phyloP scores from a whole-genome alignment of 1,140 invertebrate genomes.

The Trialeurodes vaporariorum region DNA sequence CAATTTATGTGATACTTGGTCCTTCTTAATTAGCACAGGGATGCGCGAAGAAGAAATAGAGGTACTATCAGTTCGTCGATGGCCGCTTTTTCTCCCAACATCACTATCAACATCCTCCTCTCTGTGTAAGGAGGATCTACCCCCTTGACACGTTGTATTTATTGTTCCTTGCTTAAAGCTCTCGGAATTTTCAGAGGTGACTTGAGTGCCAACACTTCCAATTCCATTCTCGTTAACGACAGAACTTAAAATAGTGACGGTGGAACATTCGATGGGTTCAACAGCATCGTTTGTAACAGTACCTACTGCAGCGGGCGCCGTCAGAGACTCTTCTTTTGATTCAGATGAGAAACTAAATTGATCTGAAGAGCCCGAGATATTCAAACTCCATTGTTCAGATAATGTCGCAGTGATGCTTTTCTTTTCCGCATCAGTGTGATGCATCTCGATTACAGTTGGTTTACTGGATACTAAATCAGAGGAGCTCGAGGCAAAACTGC shows the following conservation, averaged over 20 bases:
- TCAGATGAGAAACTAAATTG: slow-evolving; percentile 26
- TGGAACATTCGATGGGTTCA: slow-evolving; percentile 28
- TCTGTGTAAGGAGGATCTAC: slow-evolving; percentile 26
- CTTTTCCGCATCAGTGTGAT: slow-evolving; percentile 31
- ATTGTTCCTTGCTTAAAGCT: background rate
- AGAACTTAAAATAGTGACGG: slow-evolving; percentile 43
- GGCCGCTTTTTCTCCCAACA: slow-evolving; percentile 34
- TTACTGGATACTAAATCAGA: slow-evolving; percentile 8
- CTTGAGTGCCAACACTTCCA: slow-evolving; percentile 41
- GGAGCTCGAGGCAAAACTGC: slow-evolving; percentile 36
- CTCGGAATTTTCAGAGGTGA: slow-evolving; percentile 36
- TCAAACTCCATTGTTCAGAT: slow-evolving; percentile 39
- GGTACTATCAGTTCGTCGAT: slow-evolving; percentile 43
- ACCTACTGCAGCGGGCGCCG: slow-evolving; percentile 23
- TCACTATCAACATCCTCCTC: slow-evolving; percentile 13
- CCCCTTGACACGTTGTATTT: slow-evolving; percentile 24
- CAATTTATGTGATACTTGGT: background rate
- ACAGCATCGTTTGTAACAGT: slow-evolving; percentile 30
- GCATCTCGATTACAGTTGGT: slow-evolving; percentile 1
- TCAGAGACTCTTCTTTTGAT: slow-evolving; percentile 27
- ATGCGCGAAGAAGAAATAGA: background rate
- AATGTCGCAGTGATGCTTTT: slow-evolving; percentile 37
- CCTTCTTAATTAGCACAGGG: background rate
- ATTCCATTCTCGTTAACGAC: slow-evolving; percentile 37
- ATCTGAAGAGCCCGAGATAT: slow-evolving; percentile 29